Percentiles rank a stretch among this genome's conserved stretches.
Evolutionary conservation across 2,113 vertebrate genomes (phyloP).

Genomic region (Raphicerus campestris): DNA sequence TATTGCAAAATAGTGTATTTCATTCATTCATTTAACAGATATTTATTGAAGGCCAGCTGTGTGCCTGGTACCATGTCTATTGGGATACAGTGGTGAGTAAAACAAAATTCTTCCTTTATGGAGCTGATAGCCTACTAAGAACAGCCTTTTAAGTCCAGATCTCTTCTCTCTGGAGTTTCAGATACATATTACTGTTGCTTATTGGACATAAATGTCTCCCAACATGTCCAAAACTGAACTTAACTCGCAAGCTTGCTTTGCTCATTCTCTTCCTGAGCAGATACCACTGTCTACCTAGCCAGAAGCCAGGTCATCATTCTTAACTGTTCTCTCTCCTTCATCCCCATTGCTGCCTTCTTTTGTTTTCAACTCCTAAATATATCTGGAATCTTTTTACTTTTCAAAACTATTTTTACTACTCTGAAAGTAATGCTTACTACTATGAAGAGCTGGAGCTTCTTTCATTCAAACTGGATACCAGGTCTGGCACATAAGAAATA

Average conservation of each 20-base stretch:
- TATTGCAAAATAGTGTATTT: neutral
- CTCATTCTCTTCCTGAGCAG: neutral
- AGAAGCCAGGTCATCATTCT: neutral
- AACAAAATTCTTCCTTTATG: neutral
- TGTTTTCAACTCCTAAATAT: neutral
- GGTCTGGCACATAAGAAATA: neutral
- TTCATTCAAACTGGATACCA: neutral
- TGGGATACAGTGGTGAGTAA: neutral
- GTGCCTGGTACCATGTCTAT: neutral
- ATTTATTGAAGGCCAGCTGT: neutral
- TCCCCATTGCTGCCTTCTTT: neutral
- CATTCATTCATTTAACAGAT: neutral
- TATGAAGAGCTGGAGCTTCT: neutral
- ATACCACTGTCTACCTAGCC: neutral
- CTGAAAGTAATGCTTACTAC: neutral
- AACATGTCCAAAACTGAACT: neutral
- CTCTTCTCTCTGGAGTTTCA: neutral
- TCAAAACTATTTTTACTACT: neutral
- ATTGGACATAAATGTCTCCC: neutral
- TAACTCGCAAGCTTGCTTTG: neutral
- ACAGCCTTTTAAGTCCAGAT: neutral
- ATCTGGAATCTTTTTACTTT: neutral
- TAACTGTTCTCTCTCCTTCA: neutral
- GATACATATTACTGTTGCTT: neutral
- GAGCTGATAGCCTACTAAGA: neutral